Conservation (phyloP, 2,888 invertebrate genomes). For the Drosophila birchii region DNA sequence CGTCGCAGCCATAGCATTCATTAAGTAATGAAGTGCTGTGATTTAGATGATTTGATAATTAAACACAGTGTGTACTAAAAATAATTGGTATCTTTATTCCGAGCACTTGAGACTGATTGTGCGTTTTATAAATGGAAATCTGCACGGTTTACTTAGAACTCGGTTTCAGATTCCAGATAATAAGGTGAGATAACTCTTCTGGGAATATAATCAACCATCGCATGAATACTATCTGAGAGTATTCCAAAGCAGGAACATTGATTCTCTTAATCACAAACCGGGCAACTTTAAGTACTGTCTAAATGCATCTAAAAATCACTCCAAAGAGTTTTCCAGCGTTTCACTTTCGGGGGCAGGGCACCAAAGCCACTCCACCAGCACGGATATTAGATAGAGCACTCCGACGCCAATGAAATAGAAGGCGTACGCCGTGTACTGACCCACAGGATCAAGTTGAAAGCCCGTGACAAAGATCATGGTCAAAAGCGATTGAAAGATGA, state of each 20-base stretch:
- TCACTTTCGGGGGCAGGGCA: constrained; percentile 20
- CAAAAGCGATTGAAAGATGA: constrained; percentile 91
- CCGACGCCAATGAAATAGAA: constrained; percentile 83
- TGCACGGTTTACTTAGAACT: constrained; percentile 22
- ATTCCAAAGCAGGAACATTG: constrained; percentile 9
- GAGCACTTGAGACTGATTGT: constrained; percentile 30
- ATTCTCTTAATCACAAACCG: constrained; percentile 5
- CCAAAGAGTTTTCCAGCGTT: constrained; percentile 48
- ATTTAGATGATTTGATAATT: constrained; percentile 11
- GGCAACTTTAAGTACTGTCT: constrained; percentile 42
- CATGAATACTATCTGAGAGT: constrained; percentile 7
- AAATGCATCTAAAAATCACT: constrained; percentile 37
- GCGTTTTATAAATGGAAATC: constrained; percentile 31
- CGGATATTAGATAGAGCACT: constrained; percentile 76
- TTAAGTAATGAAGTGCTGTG: constrained; percentile 9
- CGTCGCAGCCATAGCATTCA: background rate
- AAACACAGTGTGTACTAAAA: constrained; percentile 7
- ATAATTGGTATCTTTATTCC: constrained; percentile 27
- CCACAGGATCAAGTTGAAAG: constrained; percentile 73
- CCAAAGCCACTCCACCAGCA: constrained; percentile 73
- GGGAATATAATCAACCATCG: constrained; percentile 25
- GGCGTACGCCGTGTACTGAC: constrained; percentile 82
- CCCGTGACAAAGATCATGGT: constrained; percentile 86
- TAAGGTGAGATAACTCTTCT: constrained; percentile 14
- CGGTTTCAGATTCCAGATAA: constrained; percentile 5